Conservation (phyloP, 2,888 invertebrate species). For the Podabrus alpinus region DNA sequence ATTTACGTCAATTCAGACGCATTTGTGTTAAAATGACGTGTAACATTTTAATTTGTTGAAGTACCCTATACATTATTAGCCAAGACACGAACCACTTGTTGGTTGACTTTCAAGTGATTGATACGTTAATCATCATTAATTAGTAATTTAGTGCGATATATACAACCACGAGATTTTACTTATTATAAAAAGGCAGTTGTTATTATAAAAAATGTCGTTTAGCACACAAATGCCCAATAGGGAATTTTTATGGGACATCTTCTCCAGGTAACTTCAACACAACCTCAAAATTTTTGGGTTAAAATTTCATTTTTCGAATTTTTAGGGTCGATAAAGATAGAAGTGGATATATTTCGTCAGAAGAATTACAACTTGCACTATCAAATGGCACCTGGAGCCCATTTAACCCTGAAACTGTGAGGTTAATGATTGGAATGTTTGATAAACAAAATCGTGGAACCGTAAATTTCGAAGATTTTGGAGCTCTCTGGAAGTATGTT, state of each 20-base stretch:
- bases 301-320: background rate
- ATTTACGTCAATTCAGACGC: background rate
- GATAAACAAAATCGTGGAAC: slow-evolving; percentile 88
- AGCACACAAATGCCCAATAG: slow-evolving; percentile 67
- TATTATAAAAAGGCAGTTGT: background rate
- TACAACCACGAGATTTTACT: background rate
- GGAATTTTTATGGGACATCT: slow-evolving; percentile 81
- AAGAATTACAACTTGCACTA: slow-evolving; percentile 87
- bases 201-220: slow-evolving; percentile 14
- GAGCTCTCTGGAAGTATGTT: slow-evolving; percentile 96
- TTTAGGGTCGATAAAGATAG: slow-evolving; percentile 78
- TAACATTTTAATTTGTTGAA: background rate
- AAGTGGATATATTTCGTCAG: slow-evolving; percentile 86
- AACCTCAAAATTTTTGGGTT: background rate
- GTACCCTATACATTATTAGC: background rate
- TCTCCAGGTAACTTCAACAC: slow-evolving; percentile 68
- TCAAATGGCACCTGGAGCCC: slow-evolving; percentile 98
- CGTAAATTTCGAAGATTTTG: slow-evolving; percentile 94
- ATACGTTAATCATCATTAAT: background rate
- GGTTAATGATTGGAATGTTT: slow-evolving; percentile 97
- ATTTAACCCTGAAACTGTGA: slow-evolving; percentile 96
- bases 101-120: background rate
- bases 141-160: background rate
- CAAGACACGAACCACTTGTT: background rate
- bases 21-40: background rate